Conservation (phyloP, 2,797 vertebrate species). For the Sparus aurata region DNA sequence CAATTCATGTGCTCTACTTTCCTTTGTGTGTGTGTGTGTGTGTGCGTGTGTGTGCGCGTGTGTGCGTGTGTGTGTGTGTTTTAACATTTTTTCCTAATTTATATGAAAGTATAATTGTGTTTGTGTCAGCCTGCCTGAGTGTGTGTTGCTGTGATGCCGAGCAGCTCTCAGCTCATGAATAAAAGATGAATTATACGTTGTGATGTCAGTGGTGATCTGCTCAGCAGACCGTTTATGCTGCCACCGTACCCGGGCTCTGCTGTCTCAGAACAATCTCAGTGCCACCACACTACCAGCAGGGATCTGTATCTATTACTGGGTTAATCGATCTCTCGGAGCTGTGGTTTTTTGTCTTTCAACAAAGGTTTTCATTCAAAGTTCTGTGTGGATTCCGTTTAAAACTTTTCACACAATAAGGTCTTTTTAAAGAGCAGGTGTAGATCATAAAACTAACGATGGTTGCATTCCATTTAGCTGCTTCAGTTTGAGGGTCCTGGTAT, state of each 20-base stretch:
- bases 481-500: neutral
- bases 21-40: conserved; percentile 11
- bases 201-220: conserved; percentile 39
- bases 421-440: neutral
- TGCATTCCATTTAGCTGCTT: neutral
- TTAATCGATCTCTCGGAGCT: neutral
- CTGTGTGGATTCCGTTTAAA: conserved; percentile 13
- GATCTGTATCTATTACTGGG: neutral
- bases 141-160: conserved; percentile 5
- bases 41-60: neutral
- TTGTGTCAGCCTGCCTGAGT: conserved; percentile 1
- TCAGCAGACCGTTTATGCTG: conserved; percentile 24
- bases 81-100: neutral
- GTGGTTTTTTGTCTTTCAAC: neutral
- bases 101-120: neutral
- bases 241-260: conserved; percentile 2
- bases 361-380: conserved; percentile 5
- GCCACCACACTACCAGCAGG: neutral
- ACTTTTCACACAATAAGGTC: neutral
- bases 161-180: conserved; percentile 47
- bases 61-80: conserved; percentile 1
- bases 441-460: neutral
- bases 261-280: conserved; percentile 12
- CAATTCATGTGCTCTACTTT: neutral
- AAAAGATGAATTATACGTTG: conserved; percentile 53